A percentile compares a stretch with the other conserved stretches of the same genome.
Conservation (phyloP, 2,797 vertebrate species). For the Microchirus variegatus region DNA sequence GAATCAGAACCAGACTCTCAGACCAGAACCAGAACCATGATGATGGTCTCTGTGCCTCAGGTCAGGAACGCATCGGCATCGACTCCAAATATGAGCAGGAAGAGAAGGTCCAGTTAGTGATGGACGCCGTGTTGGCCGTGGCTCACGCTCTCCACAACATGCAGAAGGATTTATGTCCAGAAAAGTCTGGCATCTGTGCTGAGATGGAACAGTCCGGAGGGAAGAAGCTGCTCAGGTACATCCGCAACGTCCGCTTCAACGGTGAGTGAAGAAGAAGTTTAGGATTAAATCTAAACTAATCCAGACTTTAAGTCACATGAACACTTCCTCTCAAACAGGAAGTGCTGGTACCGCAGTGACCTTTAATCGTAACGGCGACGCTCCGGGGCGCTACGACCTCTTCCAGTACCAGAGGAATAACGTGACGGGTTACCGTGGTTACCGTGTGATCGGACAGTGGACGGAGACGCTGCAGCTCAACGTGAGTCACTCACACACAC, state of each 20-base stretch:
- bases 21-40: too few relatives aligned
- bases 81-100: slow-evolving; percentile 93
- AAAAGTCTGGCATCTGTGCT: slow-evolving; percentile 84
- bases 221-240: slow-evolving; percentile 90
- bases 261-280: slow-evolving; percentile 88
- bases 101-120: slow-evolving; percentile 94
- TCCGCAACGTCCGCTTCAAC: slow-evolving; percentile 90
- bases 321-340: slow-evolving; percentile 78
- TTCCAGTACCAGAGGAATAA: slow-evolving; percentile 94
- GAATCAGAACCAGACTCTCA: too few relatives aligned
- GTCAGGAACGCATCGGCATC: slow-evolving; percentile 90
- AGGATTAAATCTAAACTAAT: too few relatives aligned
- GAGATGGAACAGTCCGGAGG: slow-evolving; percentile 90
- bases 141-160: slow-evolving; percentile 92
- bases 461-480: slow-evolving; percentile 92
- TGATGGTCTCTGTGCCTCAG: slow-evolving; percentile 61
- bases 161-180: slow-evolving; percentile 89
- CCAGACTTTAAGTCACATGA: too few relatives aligned
- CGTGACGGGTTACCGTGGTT: slow-evolving; percentile 82
- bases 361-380: slow-evolving; percentile 95
- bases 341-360: slow-evolving; percentile 93
- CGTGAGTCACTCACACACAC: slow-evolving; percentile 76
- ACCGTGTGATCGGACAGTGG: slow-evolving; percentile 92
- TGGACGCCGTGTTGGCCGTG: slow-evolving; percentile 91
- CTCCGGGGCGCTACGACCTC: slow-evolving; percentile 93